Conservation (phyloP, 2,113 vertebrate genomes). For the Corythornis cristatus region DNA sequence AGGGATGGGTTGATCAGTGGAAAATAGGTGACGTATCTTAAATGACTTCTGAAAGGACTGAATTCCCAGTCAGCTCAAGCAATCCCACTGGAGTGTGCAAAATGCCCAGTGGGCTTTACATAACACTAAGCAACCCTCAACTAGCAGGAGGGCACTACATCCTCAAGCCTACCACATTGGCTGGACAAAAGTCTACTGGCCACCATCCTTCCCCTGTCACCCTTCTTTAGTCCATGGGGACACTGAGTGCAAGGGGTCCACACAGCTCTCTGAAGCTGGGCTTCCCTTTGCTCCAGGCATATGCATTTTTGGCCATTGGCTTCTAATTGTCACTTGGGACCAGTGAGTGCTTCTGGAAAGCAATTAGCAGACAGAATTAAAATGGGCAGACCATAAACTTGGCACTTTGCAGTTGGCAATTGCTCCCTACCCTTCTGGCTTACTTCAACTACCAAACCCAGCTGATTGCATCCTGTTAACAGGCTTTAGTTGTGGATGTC, state of each 20-base stretch:
- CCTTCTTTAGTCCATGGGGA: background rate
- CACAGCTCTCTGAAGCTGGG: background rate
- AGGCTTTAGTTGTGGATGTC: background rate
- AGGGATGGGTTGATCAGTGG: background rate
- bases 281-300: background rate
- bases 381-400: slow-evolving; percentile 27
- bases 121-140: accelerated
- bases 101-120: background rate
- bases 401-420: slow-evolving; percentile 3
- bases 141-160: background rate
- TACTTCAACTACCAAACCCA: slow-evolving; percentile 5
- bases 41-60: background rate
- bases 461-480: slow-evolving; percentile 8
- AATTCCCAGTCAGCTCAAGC: background rate
- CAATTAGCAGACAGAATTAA: slow-evolving; percentile 36
- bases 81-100: accelerated
- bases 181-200: background rate
- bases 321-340: slow-evolving; percentile 1
- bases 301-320: background rate
- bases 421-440: slow-evolving; percentile 7
- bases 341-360: slow-evolving; percentile 20
- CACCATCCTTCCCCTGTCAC: background rate
- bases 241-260: background rate
- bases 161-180: background rate
- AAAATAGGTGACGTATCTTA: background rate